Evolutionary conservation across 30 jellyfish, hydroid and myxozoan species (phyloP).

Genomic region (Aurelia aurita): DNA sequence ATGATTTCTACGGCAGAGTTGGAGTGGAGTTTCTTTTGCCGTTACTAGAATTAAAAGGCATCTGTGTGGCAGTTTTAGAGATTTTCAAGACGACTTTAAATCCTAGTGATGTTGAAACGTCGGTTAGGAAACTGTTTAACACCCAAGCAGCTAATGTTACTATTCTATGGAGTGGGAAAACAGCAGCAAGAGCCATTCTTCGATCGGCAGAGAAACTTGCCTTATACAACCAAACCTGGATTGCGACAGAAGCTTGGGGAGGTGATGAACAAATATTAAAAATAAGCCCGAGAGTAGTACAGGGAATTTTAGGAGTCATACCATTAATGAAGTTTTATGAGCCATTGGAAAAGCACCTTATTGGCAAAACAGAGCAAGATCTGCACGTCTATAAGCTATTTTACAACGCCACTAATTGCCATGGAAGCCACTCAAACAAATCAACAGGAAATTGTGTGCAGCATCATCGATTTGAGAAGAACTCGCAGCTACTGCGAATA

Average conservation of each 20-base stretch:
- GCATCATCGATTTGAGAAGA: not conserved
- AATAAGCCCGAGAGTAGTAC: conserved; percentile 49
- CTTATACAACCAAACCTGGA: conserved; percentile 60
- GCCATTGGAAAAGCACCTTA: conserved; percentile 30
- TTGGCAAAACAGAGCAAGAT: conserved; percentile 9
- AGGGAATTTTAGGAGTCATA: conserved; percentile 64
- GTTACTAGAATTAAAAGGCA: conserved; percentile 29
- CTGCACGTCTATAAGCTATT: not conserved
- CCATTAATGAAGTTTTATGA: conserved; percentile 52
- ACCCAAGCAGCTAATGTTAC: conserved; percentile 50
- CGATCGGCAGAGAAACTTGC: conserved; percentile 30
- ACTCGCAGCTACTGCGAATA: conserved; percentile 17
- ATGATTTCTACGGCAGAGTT: conserved; percentile 89
- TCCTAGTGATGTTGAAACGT: conserved; percentile 2
- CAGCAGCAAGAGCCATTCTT: conserved; percentile 51
- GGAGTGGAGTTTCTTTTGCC: conserved; percentile 72
- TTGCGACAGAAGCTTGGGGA: conserved; percentile 84
- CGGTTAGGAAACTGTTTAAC: conserved; percentile 8
- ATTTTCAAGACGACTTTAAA: conserved; percentile 18
- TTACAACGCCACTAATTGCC: conserved; percentile 12
- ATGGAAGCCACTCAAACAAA: not conserved
- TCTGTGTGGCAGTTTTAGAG: conserved; percentile 52
- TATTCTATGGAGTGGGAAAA: conserved; percentile 72
- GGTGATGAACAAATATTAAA: conserved; percentile 32
- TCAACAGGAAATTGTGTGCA: not conserved